Evolutionary conservation across 2,113 vertebrate genomes (phyloP).

Genomic region (Bothrops jararaca): DNA sequence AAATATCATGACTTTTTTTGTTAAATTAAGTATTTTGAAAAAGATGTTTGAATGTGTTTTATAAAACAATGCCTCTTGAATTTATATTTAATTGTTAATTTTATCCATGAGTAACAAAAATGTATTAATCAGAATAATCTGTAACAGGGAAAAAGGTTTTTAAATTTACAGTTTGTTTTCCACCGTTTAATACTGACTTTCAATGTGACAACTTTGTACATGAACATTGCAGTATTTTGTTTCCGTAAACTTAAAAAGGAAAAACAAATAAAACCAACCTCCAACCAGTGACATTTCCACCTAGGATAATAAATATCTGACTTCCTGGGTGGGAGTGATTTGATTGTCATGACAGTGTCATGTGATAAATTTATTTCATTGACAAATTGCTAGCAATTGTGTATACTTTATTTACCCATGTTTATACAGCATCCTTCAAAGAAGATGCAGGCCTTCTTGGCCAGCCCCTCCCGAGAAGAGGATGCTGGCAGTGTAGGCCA

Average conservation of each 20-base stretch:
- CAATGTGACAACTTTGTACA: slow-evolving; percentile 70
- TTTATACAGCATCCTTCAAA: slow-evolving; percentile 48
- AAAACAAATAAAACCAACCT: not conserved
- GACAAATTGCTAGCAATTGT: slow-evolving; percentile 76
- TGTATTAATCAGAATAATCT: slow-evolving; percentile 21
- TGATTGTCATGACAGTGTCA: slow-evolving; percentile 85
- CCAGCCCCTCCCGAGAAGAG: slow-evolving; percentile 55
- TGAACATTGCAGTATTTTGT: slow-evolving; percentile 77
- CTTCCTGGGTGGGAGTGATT: slow-evolving; percentile 77
- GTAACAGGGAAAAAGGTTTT: slow-evolving; percentile 11
- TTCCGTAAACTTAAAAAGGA: slow-evolving; percentile 65
- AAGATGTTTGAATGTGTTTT: slow-evolving; percentile 42
- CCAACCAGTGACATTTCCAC: slow-evolving; percentile 69
- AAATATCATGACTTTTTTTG: slow-evolving; percentile 33
- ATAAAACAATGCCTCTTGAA: slow-evolving; percentile 50
- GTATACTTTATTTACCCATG: slow-evolving; percentile 77
- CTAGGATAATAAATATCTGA: slow-evolving; percentile 57
- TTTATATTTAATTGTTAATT: slow-evolving; percentile 23
- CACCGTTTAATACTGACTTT: slow-evolving; percentile 72
- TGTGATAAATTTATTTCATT: slow-evolving; percentile 81
- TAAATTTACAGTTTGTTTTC: slow-evolving; percentile 60
- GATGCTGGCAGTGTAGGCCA: slow-evolving; percentile 39
- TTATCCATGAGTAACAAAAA: slow-evolving; percentile 8
- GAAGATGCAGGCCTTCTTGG: slow-evolving; percentile 39
- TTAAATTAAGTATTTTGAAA: slow-evolving; percentile 46